phyloP scores from a whole-genome alignment of 2,113 vertebrate genomes.

The Callaeas wilsoni region DNA sequence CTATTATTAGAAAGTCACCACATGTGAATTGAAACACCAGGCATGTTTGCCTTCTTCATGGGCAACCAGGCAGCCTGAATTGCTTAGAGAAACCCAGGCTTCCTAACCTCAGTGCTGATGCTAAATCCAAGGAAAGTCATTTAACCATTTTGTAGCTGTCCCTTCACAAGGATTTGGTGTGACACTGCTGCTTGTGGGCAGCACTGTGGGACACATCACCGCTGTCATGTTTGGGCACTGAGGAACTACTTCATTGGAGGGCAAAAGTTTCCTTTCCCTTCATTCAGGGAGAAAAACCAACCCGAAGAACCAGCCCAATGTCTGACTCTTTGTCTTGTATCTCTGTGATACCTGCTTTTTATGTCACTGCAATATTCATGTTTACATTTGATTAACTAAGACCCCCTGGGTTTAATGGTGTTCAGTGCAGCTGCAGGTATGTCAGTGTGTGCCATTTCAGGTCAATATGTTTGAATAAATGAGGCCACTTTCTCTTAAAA shows the following conservation, averaged over 20 bases:
- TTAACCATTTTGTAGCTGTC: not conserved
- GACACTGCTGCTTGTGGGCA: not conserved
- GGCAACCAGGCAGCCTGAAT: not conserved
- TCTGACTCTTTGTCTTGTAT: not conserved
- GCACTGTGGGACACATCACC: not conserved
- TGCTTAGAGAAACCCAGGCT: not conserved
- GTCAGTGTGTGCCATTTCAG: not conserved
- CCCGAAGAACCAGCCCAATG: not conserved
- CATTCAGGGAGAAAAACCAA: not conserved
- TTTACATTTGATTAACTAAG: not conserved
- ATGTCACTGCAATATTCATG: slow-evolving; percentile 34
- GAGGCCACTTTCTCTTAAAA: not conserved
- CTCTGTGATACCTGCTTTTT: not conserved
- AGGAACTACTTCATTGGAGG: not conserved
- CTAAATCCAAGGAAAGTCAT: not conserved
- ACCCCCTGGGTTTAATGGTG: not conserved
- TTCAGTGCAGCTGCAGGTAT: not conserved
- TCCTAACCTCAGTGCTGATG: not conserved
- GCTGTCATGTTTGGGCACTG: not conserved
- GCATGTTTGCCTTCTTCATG: slow-evolving; percentile 29
- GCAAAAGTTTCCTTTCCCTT: not conserved
- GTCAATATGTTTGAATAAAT: slow-evolving; percentile 31
- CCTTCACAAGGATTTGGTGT: not conserved
- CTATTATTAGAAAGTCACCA: slow-evolving; percentile 18
- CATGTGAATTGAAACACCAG: not conserved